phyloP scores from a whole-genome alignment of 35 echinoderm and acorn worm genomes.

The Apostichopus parvimensis region DNA sequence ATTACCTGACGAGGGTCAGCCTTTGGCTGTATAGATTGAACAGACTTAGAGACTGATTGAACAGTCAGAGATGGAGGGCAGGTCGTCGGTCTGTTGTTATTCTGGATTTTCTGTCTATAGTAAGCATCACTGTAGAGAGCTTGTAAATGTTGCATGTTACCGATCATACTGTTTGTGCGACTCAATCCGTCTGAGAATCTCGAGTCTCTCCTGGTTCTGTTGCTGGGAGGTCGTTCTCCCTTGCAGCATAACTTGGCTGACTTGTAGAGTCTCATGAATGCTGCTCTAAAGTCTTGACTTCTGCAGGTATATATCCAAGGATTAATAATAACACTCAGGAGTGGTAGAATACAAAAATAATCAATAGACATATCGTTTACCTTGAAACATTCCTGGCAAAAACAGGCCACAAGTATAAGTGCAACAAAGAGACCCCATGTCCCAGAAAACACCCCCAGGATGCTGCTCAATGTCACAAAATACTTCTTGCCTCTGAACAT shows the following conservation, averaged over 20 bases:
- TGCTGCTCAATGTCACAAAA: slow-evolving; percentile 75
- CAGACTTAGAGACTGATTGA: not conserved
- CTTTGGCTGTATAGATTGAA: not conserved
- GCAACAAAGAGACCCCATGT: slow-evolving; percentile 79
- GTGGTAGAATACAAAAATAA: slow-evolving; percentile 71
- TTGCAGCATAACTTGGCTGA: slow-evolving; percentile 22
- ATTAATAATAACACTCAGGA: slow-evolving; percentile 76
- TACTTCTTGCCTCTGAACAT: slow-evolving; percentile 98
- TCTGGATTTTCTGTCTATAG: slow-evolving; percentile 40
- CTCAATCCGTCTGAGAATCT: slow-evolving; percentile 79
- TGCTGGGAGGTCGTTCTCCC: slow-evolving; percentile 24
- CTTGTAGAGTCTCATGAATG: slow-evolving; percentile 63
- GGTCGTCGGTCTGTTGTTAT: not conserved
- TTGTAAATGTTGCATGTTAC: slow-evolving; percentile 71
- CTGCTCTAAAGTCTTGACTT: slow-evolving; percentile 93
- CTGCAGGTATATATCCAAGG: slow-evolving; percentile 87
- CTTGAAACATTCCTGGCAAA: slow-evolving; percentile 53
- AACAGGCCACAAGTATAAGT: slow-evolving; percentile 59
- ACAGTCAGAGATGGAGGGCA: not conserved
- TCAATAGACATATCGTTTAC: slow-evolving; percentile 36
- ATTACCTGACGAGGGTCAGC: not conserved
- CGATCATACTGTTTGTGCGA: slow-evolving; percentile 89
- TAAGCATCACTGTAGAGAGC: slow-evolving; percentile 52
- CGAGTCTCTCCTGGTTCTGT: slow-evolving; percentile 60
- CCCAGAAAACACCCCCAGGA: slow-evolving; percentile 78